Evolutionary conservation across 2,888 invertebrate species (phyloP).

Genomic region (Brenthis ino): DNA sequence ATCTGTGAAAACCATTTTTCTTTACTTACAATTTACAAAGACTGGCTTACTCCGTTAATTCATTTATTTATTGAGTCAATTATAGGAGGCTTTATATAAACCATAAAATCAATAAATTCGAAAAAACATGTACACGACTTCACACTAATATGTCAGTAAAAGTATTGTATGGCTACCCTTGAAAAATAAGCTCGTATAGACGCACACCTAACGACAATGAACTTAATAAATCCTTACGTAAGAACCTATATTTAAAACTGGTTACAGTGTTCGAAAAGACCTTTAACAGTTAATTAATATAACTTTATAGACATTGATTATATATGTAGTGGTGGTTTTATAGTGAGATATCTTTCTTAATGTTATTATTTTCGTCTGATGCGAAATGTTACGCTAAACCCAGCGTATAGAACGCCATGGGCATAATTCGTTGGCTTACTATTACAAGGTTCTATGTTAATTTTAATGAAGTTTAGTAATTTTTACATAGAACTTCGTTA

Average conservation of each 20-base stretch:
- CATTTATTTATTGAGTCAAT: too few species aligned
- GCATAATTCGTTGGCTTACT: too few species aligned
- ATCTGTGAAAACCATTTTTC: too few species aligned
- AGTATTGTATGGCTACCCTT: slow-evolving; percentile 13
- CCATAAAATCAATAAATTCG: neutral
- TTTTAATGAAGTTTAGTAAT: too few species aligned
- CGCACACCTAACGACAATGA: slow-evolving; percentile 20
- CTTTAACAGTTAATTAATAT: neutral
- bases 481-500: too few species aligned
- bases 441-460: too few species aligned
- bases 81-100: neutral
- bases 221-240: slow-evolving; percentile 19
- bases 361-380: neutral
- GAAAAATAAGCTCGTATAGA: slow-evolving; percentile 18
- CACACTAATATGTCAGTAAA: neutral
- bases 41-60: too few species aligned
- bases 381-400: too few species aligned
- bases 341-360: slow-evolving; percentile 14
- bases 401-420: too few species aligned
- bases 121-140: neutral
- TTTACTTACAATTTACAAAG: too few species aligned
- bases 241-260: slow-evolving; percentile 6
- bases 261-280: slow-evolving; percentile 17
- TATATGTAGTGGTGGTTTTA: neutral
- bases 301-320: neutral